These are phyloP conservation scores for Vulpes lagopus DNA, from an alignment of 2,113 vertebrate species.

Conservation along the genomic window DNA sequence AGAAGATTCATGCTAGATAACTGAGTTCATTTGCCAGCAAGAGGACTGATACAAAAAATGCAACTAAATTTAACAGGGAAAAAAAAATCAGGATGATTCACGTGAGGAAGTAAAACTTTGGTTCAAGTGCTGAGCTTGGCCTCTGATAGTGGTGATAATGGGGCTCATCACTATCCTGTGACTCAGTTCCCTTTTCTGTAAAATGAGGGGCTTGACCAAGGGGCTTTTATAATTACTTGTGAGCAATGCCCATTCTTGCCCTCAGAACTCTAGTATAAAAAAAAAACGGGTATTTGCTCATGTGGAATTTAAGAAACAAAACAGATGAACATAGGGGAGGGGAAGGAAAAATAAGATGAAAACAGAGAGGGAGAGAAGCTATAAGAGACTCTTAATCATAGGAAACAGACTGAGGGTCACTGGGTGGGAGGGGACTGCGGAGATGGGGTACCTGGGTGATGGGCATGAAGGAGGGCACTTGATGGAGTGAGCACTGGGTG, in stretches of 20 bases:
- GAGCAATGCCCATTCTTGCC: background rate
- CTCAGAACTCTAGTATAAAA: background rate
- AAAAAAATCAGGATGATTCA: background rate
- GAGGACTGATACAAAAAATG: background rate
- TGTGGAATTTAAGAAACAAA: too few species aligned
- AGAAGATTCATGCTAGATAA: background rate
- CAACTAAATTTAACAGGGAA: background rate
- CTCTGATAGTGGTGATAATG: background rate
- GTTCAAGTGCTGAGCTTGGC: background rate
- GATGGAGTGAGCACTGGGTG: too few species aligned
- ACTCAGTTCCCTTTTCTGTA: background rate
- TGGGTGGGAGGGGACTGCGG: too few species aligned
- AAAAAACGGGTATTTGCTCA: too few species aligned
- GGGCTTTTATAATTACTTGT: background rate
- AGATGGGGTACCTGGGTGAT: too few species aligned
- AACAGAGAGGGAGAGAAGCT: too few species aligned
- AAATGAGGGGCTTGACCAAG: background rate
- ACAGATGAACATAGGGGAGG: too few species aligned
- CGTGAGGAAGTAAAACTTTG: background rate
- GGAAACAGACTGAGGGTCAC: too few species aligned
- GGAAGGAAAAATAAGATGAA: too few species aligned
- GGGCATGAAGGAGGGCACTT: too few species aligned
- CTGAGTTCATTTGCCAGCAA: background rate
- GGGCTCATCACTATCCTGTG: rapidly evolving
- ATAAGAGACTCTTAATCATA: too few species aligned